phyloP scores from a whole-genome alignment of 2,888 invertebrate genomes.

The Drosophila sordidula region DNA sequence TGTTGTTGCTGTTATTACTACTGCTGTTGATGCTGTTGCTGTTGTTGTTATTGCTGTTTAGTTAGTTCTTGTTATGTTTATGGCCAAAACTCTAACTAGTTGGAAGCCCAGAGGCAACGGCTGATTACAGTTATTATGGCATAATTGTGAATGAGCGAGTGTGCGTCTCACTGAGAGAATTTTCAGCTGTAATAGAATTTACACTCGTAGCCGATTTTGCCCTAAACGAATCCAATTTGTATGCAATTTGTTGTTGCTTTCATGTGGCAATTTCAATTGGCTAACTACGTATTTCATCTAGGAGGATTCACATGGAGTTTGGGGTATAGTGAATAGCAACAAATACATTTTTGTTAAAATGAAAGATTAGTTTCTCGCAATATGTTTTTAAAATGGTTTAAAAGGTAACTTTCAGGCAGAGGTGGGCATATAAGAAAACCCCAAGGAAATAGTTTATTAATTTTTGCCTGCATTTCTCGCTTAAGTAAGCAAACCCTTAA shows the following conservation, averaged over 20 bases:
- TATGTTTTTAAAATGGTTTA: too few species aligned
- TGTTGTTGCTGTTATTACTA: slow-evolving; percentile 41
- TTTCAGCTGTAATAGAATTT: slow-evolving; percentile 45
- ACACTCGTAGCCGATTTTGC: slow-evolving; percentile 35
- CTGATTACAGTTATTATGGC: slow-evolving; percentile 73
- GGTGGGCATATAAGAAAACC: too few species aligned
- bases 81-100: slow-evolving; percentile 50
- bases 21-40: slow-evolving; percentile 44
- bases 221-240: slow-evolving; percentile 3
- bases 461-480: too few species aligned
- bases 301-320: not conserved
- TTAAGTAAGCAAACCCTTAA: too few species aligned
- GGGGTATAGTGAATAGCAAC: not conserved
- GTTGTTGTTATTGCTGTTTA: slow-evolving; percentile 34
- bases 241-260: slow-evolving; percentile 14
- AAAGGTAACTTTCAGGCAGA: too few species aligned
- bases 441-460: too few species aligned
- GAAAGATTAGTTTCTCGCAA: too few species aligned
- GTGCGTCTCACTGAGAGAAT: slow-evolving; percentile 35
- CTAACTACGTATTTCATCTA: not conserved
- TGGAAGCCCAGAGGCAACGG: slow-evolving; percentile 35
- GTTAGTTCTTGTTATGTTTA: slow-evolving; percentile 52
- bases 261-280: slow-evolving; percentile 13
- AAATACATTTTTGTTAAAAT: not conserved
- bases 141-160: slow-evolving; percentile 55